Evolutionary conservation across 2,888 invertebrate genomes (phyloP).

Genomic region (Eristalis pertinax): DNA sequence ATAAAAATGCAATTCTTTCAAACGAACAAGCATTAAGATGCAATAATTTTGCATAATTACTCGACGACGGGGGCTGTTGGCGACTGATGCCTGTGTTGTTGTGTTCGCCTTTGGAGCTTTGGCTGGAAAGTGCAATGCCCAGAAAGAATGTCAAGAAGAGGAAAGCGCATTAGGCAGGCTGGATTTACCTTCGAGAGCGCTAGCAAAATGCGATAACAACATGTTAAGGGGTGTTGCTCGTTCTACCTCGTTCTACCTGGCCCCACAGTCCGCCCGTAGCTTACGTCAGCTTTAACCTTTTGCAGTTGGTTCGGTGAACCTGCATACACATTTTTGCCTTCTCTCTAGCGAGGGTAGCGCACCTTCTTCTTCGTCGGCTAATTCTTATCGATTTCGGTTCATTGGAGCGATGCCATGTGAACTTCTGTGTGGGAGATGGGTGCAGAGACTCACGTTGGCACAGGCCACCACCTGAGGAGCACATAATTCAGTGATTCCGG

Average conservation of each 20-base stretch:
- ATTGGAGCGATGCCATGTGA: slow-evolving; percentile 24
- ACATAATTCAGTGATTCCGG: slow-evolving; percentile 10
- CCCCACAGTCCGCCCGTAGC: neutral
- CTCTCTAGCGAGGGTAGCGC: neutral
- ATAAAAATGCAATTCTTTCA: slow-evolving; percentile 36
- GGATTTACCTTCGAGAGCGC: slow-evolving; percentile 16
- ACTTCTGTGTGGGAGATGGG: neutral
- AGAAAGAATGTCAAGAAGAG: slow-evolving; percentile 63
- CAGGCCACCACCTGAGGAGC: neutral
- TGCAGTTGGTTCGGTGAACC: slow-evolving; percentile 16
- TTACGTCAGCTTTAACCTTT: slow-evolving; percentile 54
- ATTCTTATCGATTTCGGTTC: slow-evolving; percentile 33
- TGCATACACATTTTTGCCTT: slow-evolving; percentile 21
- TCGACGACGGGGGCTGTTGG: slow-evolving; percentile 33
- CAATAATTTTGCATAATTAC: slow-evolving; percentile 73
- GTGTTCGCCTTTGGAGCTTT: neutral
- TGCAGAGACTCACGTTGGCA: neutral
- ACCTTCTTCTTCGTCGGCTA: neutral
- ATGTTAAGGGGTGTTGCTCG: slow-evolving; percentile 32
- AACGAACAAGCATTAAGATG: slow-evolving; percentile 61
- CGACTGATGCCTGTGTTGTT: neutral
- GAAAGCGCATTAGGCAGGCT: slow-evolving; percentile 27
- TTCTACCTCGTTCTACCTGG: neutral
- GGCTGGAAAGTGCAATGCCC: slow-evolving; percentile 64
- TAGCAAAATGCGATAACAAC: slow-evolving; percentile 24